phyloP scores from a whole-genome alignment of 2,797 vertebrate species.

The Myotis vivesi region DNA sequence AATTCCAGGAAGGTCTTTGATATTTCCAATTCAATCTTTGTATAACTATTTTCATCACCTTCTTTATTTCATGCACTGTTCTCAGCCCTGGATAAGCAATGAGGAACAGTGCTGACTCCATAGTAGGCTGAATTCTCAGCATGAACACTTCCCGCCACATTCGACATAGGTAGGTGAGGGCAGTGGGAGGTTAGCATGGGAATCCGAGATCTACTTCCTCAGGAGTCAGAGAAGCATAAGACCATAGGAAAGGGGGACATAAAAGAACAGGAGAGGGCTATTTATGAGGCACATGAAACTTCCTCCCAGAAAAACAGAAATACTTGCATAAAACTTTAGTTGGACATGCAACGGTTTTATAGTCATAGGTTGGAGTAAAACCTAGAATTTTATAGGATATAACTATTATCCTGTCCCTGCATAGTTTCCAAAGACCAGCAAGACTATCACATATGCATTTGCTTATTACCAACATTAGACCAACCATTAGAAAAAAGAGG shows the following conservation, averaged over 20 bases:
- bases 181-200: no score
- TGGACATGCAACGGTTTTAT: neutral
- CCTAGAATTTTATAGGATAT: neutral
- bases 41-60: neutral
- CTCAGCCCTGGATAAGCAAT: neutral
- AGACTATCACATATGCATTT: neutral
- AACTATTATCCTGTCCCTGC: neutral
- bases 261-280: neutral
- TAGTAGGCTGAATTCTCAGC: neutral
- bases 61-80: neutral
- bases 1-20: neutral
- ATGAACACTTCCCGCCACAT: rapidly evolving
- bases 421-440: neutral
- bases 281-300: neutral
- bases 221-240: neutral
- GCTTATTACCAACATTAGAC: neutral
- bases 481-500: neutral
- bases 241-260: neutral
- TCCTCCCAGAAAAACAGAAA: neutral
- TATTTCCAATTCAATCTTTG: neutral
- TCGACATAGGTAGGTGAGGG: neutral
- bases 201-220: no score
- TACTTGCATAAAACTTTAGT: neutral
- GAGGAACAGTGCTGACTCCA: neutral
- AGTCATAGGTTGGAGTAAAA: neutral